phyloP scores from a whole-genome alignment of 2,888 invertebrate species.

The Sycophila texana region DNA sequence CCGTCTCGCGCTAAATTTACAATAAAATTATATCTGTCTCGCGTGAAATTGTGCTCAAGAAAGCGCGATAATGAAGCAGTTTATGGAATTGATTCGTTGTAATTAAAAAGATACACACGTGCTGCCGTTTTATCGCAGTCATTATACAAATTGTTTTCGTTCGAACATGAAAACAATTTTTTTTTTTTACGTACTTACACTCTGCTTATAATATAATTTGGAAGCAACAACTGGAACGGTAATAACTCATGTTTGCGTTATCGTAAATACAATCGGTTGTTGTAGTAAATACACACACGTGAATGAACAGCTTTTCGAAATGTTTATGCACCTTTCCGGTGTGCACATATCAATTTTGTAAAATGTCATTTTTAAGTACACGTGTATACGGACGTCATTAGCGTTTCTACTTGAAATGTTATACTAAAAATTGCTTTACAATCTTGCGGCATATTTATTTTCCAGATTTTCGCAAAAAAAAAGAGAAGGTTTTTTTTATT shows the following conservation, averaged over 20 bases:
- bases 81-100: neutral
- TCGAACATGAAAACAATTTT: neutral
- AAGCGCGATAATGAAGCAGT: neutral
- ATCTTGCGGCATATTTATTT: no score
- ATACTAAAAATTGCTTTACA: no score
- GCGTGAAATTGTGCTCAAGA: neutral
- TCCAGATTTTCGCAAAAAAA: no score
- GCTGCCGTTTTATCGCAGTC: no score
- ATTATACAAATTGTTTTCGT: neutral
- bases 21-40: neutral
- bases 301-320: neutral
- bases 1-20: neutral
- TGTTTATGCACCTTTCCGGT: constrained; percentile 3
- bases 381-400: no score
- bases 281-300: constrained; percentile 3
- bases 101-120: neutral
- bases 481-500: no score
- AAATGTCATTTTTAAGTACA: no score
- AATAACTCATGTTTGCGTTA: constrained; percentile 1
- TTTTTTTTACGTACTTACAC: neutral
- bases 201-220: neutral
- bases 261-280: neutral
- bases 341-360: no score
- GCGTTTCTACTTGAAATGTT: no score
- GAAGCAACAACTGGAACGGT: constrained; percentile 18